Base-by-base conservation (phyloP, 2,888 invertebrate species). In the Drosophila suboccidentalis region DNA sequence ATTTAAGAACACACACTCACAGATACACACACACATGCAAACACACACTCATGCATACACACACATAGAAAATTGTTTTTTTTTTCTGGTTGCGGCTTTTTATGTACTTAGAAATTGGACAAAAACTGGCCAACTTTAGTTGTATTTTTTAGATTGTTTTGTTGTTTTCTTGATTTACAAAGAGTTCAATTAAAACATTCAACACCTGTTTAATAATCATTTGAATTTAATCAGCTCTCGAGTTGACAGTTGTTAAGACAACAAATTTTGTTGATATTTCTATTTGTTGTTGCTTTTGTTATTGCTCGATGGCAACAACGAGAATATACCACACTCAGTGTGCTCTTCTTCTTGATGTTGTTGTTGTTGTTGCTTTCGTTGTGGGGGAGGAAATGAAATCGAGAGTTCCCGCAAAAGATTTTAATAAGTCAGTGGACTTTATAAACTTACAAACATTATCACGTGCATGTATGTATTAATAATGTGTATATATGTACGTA, bases 131-230 rank as follows among this genome's bases (percentile, higher is more conserved):
- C 6, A 53, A 38, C 4, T 29, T 55, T 44, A 69, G 29, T 51
- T 71, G 43, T 36, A 43, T 54, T 34, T 51, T 57, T 17, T 22
- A 32, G 4, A n/a, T 36, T 55, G 13, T 62, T 61, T 69, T 9
- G 59, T 5, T 17, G 6, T 2, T 17, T 34, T 26, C 17, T 9
- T 17, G 1, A 13, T 11, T 22, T 54, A 17, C 0, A 13, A 5
- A 8, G 6, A 15, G 41, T 62, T 54, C 13, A 15, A 57, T 57
- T 44, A 38, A 39, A 13, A 17, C 9, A 36, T 60, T 44, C 54
- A 49, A 58, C 86, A 87, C 79, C 82, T 82, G 71, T 39, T 55
- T 49, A 53, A 66, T 62, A 51, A 62, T 66, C 60, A 46, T 61
- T 67, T 51, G 15, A 36, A 43, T 66, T 78, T 70, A 55, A 66